A percentile compares a stretch with the other conserved stretches of the same genome.
phyloP scores from a whole-genome alignment of 2,888 invertebrate genomes.

The Cataglyphis altisquamis region DNA sequence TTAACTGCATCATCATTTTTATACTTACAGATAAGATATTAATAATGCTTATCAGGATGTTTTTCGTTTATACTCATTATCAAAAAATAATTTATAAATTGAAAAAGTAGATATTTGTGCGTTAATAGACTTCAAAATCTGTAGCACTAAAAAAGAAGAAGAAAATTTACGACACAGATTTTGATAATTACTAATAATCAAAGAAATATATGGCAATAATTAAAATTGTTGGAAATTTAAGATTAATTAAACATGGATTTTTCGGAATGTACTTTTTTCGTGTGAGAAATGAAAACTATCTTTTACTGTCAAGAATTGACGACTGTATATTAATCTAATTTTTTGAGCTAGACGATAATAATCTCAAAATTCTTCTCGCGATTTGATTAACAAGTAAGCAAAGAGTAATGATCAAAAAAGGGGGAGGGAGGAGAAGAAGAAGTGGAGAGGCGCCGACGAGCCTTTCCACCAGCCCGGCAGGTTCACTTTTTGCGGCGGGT shows the following conservation, averaged over 20 bases:
- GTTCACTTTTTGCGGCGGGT: slow-evolving; percentile 38
- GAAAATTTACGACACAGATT: not conserved
- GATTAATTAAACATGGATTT: slow-evolving; percentile 6
- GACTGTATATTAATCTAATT: slow-evolving; percentile 43
- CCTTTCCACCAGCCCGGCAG: slow-evolving; percentile 41
- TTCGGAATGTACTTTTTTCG: not conserved
- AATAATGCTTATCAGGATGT: not conserved
- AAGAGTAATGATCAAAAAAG: slow-evolving; percentile 36
- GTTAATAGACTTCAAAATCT: not conserved
- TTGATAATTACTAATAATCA: not conserved
- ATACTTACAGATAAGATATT: slow-evolving; percentile 1
- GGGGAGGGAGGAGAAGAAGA: not conserved
- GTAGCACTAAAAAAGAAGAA: not conserved
- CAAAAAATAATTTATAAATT: not conserved
- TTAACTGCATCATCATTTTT: not conserved
- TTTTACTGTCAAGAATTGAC: slow-evolving; percentile 27
- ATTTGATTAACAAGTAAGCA: slow-evolving; percentile 43
- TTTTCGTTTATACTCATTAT: not conserved
- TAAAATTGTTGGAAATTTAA: not conserved
- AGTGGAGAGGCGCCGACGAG: slow-evolving; percentile 45
- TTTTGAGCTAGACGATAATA: slow-evolving; percentile 28
- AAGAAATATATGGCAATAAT: not conserved
- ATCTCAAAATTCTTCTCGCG: slow-evolving; percentile 31
- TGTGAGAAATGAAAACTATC: not conserved
- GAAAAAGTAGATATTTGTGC: not conserved